A percentile compares a stretch with the other conserved stretches of the same genome.
Evolutionary conservation across 2,113 vertebrate genomes (phyloP).

Genomic region (Cynoglossus semilaevis): DNA sequence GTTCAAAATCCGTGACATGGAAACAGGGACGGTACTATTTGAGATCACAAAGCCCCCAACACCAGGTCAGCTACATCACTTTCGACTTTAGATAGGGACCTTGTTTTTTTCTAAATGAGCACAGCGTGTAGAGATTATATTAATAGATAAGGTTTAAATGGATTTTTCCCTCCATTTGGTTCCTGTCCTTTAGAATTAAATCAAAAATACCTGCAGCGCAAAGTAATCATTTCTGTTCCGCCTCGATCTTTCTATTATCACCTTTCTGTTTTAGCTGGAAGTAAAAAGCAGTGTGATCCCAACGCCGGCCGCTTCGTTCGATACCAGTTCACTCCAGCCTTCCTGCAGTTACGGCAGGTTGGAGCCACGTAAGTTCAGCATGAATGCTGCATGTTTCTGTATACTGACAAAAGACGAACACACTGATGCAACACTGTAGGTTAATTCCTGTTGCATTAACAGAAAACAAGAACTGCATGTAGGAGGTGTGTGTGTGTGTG

Average conservation of each 20-base stretch:
- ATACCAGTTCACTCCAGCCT: conserved; percentile 97
- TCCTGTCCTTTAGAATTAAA: no score
- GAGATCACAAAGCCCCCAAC: conserved; percentile 95
- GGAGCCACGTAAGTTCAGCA: conserved; percentile 90
- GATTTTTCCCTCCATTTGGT: no score
- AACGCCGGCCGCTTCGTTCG: conserved; percentile 94
- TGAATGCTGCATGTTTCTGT: neutral
- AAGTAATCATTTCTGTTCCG: neutral
- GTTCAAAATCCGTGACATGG: conserved; percentile 99
- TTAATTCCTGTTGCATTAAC: conserved; percentile 10
- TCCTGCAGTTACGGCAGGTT: conserved; percentile 91
- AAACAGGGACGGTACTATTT: conserved; percentile 93
- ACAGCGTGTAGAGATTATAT: no score
- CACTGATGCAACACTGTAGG: conserved; percentile 1
- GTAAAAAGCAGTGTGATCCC: conserved; percentile 86
- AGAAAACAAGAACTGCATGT: conserved; percentile 28
- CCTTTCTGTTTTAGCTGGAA: conserved; percentile 68
- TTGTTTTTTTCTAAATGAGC: no score
- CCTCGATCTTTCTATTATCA: neutral
- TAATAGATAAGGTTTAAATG: no score
- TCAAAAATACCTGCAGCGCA: no score
- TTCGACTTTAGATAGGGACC: neutral
- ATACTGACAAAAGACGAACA: neutral
- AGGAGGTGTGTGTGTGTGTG: conserved; percentile 34
- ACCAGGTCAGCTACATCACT: conserved; percentile 72